Evolutionary conservation across 2,888 invertebrate genomes (phyloP), one percentile per base, ranked within the genome.

Genomic region (Acleris literana): DNA sequence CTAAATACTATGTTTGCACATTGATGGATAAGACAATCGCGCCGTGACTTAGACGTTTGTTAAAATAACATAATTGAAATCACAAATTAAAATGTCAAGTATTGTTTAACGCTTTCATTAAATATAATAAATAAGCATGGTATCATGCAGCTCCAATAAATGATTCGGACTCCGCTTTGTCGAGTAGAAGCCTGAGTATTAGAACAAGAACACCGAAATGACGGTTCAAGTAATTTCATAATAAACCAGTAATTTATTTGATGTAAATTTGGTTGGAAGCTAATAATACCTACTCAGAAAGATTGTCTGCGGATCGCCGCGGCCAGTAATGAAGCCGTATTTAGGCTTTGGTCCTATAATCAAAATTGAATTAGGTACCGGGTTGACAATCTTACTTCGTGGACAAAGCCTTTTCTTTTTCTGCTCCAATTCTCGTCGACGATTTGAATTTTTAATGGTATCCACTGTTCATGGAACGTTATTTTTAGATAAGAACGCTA

Each of bases 281-380:
- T 92, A 92, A 92, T 92, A 89, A 92, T 88, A 91, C 82, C 86
- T 87, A 89, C 84, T 88, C 85, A 81, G 85, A 85, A 87, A 82
- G 88, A 91, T 91, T 90, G 90, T 89, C 87, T 74, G 87, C 87
- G 91, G 90, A 88, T 88, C 88, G 87, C 76, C 87, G 89, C 81
- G 72, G 83, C 86, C 74, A 69, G 78, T 91, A 92, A 92, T 92
- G 88, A 90, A 90, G 82, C 85, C 84, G 79, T 90, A 90, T 90
- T 92, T 90, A 88, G 79, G 85, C 86, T 84, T 91, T 88, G 87
- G 85, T 90, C 87, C 92, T 92, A 91, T 92, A 92, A 92, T 92
- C 92, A 92, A 92, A 92, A 91, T 91, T 92, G 87, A 92, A 92
- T 92, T 92, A 66, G 62, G 57, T 53, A 92, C 87, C 86, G 84